A percentile compares a stretch with the other conserved stretches of the same genome.
phyloP scores from a whole-genome alignment of 2,797 vertebrate genomes.

The Luscinia megarhynchos region DNA sequence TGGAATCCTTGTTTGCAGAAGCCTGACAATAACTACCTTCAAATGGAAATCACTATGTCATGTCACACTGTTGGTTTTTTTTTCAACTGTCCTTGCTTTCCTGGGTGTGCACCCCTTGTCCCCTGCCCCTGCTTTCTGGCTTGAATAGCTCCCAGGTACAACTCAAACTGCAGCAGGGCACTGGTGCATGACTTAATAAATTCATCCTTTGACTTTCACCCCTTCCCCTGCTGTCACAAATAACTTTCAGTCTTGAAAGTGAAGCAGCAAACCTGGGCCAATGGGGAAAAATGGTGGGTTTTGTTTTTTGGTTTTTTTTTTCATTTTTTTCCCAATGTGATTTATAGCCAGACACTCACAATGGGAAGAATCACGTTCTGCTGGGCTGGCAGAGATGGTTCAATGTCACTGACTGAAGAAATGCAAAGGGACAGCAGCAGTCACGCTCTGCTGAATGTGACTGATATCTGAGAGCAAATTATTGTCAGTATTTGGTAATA shows the following conservation, averaged over 20 bases:
- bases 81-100: background rate
- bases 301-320: background rate
- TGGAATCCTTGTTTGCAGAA: background rate
- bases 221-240: conserved; percentile 49
- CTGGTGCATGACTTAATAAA: background rate
- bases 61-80: background rate
- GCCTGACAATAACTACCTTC: background rate
- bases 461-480: background rate
- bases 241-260: conserved; percentile 5
- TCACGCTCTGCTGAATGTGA: background rate
- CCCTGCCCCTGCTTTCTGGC: background rate
- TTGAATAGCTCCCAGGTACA: conserved; percentile 15
- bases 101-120: background rate
- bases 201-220: conserved; percentile 48
- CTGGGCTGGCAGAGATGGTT: background rate
- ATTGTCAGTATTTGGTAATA: background rate
- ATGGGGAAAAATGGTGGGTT: background rate
- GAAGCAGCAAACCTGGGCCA: conserved; percentile 5
- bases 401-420: conserved; percentile 4
- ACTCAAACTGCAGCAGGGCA: background rate
- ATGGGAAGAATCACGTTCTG: background rate
- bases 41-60: background rate
- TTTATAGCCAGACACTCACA: background rate
- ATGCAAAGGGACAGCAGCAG: background rate
- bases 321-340: background rate